Percentiles rank a stretch among this genome's conserved stretches.
These are phyloP conservation scores for Cervus canadensis DNA, from an alignment of 2,113 vertebrate genomes.

Conservation along the genomic window DNA sequence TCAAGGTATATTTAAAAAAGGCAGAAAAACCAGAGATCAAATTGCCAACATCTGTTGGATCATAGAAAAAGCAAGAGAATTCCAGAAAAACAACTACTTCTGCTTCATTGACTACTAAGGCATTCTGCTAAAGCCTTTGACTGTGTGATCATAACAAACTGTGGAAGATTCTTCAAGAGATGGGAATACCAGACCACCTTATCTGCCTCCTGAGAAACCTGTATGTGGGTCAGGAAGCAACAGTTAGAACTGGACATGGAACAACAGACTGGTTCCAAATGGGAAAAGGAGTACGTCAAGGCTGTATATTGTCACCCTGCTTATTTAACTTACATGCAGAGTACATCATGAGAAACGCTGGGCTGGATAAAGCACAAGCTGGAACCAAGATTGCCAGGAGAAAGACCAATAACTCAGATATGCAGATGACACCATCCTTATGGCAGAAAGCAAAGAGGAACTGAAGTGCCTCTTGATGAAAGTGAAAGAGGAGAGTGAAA, in stretches of 20 bases:
- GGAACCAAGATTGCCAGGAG: not conserved
- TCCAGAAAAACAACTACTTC: not conserved
- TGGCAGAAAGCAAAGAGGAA: not conserved
- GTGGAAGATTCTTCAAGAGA: not conserved
- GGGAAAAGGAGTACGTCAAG: not conserved
- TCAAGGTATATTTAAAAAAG: not conserved
- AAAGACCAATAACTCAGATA: not conserved
- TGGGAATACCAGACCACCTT: not conserved
- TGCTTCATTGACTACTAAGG: not conserved
- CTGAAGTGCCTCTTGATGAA: not conserved
- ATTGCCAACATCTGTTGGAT: not conserved
- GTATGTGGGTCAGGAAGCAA: not conserved
- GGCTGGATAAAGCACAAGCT: not conserved
- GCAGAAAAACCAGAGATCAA: not conserved
- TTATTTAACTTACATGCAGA: not conserved
- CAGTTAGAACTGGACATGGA: not conserved
- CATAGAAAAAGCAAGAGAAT: not conserved
- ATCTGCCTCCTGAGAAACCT: not conserved
- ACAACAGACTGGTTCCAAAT: not conserved
- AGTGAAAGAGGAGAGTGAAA: not conserved
- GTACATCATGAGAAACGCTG: not conserved
- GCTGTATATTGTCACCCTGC: not conserved
- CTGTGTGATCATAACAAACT: not conserved
- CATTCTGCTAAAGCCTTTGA: not conserved
- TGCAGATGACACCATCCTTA: not conserved